phyloP scores from a whole-genome alignment of 2,113 vertebrate species.

The Gambusia affinis region DNA sequence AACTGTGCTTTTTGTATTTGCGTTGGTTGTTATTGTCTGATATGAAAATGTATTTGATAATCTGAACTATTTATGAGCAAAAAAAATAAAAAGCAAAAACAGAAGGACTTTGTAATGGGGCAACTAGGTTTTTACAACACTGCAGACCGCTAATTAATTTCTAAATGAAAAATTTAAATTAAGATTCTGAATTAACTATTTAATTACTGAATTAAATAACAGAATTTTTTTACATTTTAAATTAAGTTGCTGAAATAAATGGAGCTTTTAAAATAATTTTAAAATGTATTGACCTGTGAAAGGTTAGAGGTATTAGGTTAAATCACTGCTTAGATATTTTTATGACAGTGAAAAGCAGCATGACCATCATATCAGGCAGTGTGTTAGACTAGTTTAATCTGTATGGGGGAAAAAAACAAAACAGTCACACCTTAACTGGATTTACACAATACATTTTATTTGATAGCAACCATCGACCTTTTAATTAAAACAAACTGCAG shows the following conservation, averaged over 20 bases:
- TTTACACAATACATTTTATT: slow-evolving; percentile 11
- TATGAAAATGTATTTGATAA: neutral
- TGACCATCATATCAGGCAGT: neutral
- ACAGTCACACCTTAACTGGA: slow-evolving; percentile 2
- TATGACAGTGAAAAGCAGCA: neutral
- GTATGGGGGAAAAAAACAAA: neutral
- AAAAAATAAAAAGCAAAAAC: neutral
- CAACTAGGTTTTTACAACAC: neutral
- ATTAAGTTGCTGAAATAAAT: neutral
- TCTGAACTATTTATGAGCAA: neutral
- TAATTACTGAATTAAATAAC: neutral
- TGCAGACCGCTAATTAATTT: neutral
- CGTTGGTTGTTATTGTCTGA: neutral
- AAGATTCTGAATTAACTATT: neutral
- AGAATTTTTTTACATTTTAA: neutral
- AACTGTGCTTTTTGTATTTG: neutral
- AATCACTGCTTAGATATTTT: neutral
- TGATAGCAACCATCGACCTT: slow-evolving; percentile 20
- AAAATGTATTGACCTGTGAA: neutral
- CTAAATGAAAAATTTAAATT: neutral
- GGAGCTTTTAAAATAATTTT: neutral
- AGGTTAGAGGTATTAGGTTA: neutral
- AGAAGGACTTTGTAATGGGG: neutral
- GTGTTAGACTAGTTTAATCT: neutral
- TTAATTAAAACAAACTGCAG: neutral